Evolutionary conservation across 1,140 invertebrate genomes (phyloP).

Genomic region (Aculops lycopersici): DNA sequence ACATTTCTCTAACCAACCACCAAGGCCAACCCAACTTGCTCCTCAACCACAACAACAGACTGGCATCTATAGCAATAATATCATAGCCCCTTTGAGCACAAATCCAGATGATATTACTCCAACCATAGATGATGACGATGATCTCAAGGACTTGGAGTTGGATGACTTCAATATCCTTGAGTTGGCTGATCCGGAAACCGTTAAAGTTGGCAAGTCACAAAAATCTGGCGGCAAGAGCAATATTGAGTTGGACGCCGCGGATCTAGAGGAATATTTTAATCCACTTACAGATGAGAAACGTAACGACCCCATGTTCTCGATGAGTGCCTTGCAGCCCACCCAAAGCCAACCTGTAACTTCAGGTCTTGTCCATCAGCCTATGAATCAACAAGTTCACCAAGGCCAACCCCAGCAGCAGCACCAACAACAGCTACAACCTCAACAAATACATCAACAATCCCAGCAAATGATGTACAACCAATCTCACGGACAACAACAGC

Average conservation of each 20-base stretch:
- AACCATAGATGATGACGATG: constrained; percentile 53
- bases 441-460: constrained; percentile 3
- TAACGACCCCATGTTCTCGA: neutral
- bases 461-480: constrained; percentile 12
- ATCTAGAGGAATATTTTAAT: too few relatives aligned
- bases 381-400: constrained; percentile 12
- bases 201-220: constrained; percentile 18
- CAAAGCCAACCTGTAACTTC: too few relatives aligned
- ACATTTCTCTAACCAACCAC: constrained; percentile 5
- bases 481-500: constrained; percentile 4
- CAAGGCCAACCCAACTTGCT: constrained; percentile 1
- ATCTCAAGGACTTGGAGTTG: constrained; percentile 51
- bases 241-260: too few relatives aligned
- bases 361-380: too few relatives aligned
- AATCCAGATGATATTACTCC: constrained; percentile 22
- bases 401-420: constrained; percentile 4
- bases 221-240: constrained; percentile 3
- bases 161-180: constrained; percentile 80
- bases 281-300: neutral
- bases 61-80: too few relatives aligned
- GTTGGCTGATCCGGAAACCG: constrained; percentile 74
- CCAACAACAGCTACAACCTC: constrained; percentile 1
- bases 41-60: constrained; percentile 8
- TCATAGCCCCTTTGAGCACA: too few relatives aligned
- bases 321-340: neutral